Percentiles rank a stretch among this genome's conserved stretches.
Conservation (phyloP, 2,113 vertebrate species). For the Chionodraco myersi region DNA sequence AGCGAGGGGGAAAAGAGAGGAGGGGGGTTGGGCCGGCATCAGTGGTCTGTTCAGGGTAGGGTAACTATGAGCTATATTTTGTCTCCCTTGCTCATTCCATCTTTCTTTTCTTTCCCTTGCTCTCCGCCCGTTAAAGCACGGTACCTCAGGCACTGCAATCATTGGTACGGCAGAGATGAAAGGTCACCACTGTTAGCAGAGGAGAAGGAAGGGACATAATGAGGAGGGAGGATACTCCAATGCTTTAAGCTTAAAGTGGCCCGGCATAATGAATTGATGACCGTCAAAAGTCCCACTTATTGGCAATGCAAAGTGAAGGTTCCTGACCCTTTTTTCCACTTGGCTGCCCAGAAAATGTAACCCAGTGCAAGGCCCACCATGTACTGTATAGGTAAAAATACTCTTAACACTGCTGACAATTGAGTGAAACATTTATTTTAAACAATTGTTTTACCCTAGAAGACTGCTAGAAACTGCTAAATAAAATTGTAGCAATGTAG, state of each 20-base stretch:
- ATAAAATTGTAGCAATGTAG: background rate
- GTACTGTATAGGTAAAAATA: too few relatives aligned
- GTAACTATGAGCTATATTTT: conserved; percentile 64
- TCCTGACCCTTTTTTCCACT: too few relatives aligned
- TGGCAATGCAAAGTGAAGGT: too few relatives aligned
- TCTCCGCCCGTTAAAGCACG: conserved; percentile 55
- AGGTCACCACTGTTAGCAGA: conserved; percentile 73
- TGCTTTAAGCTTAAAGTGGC: conserved; percentile 36
- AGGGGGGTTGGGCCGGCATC: background rate
- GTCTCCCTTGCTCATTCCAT: conserved; percentile 51
- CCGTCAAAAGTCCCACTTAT: background rate
- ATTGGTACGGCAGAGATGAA: conserved; percentile 70
- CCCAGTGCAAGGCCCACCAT: too few relatives aligned
- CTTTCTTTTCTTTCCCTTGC: conserved; percentile 47
- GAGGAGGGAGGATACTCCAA: conserved; percentile 48
- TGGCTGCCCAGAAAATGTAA: background rate
- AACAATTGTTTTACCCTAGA: too few relatives aligned
- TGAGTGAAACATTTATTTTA: too few relatives aligned
- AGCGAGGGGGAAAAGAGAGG: background rate
- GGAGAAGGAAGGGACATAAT: conserved; percentile 57
- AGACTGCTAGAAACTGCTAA: too few relatives aligned
- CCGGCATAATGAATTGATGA: conserved; percentile 9
- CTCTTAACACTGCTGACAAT: too few relatives aligned
- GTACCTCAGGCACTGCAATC: conserved; percentile 71
- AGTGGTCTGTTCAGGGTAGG: conserved; percentile 43